Conservation (phyloP, 1,140 invertebrate species). For the Zaprionus kolodkinae region DNA sequence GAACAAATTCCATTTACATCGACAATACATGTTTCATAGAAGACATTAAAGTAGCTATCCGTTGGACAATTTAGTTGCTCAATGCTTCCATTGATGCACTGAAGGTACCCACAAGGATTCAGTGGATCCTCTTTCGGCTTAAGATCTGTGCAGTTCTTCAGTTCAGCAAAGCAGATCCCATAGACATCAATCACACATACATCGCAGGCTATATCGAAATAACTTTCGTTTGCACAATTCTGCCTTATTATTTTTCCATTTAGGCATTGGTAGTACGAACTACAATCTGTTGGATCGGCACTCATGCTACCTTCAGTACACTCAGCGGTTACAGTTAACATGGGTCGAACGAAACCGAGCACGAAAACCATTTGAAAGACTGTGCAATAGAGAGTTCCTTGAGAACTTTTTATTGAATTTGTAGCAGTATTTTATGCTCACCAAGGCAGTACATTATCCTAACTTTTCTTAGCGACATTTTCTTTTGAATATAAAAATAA, state of each 20-base stretch:
- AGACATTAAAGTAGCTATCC: constrained; percentile 19
- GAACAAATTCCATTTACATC: constrained; percentile 27
- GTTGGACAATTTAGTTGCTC: constrained; percentile 17
- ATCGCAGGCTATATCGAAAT: constrained; percentile 42
- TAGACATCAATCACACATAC: constrained; percentile 52
- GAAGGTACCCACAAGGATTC: not conserved
- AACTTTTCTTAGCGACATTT: constrained; percentile 37
- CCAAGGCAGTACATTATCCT: constrained; percentile 28
- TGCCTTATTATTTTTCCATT: constrained; percentile 21
- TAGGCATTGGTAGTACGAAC: constrained; percentile 55
- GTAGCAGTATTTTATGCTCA: constrained; percentile 22
- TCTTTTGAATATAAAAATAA: not conserved
- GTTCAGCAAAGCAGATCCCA: constrained; percentile 10
- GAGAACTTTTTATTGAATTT: not conserved
- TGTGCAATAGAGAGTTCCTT: constrained; percentile 4
- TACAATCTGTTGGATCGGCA: constrained; percentile 40
- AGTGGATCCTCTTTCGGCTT: not conserved
- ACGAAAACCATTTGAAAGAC: constrained; percentile 18
- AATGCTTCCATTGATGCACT: constrained; percentile 9
- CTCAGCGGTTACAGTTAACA: not conserved
- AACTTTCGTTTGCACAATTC: constrained; percentile 43
- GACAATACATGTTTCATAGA: constrained; percentile 3
- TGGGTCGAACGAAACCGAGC: not conserved
- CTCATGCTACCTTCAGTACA: constrained; percentile 44
- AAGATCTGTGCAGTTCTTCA: not conserved